Percentiles rank a stretch among this genome's conserved stretches.
Conservation (phyloP, 2,888 invertebrate species). For the Macrostomum cliftonense region DNA sequence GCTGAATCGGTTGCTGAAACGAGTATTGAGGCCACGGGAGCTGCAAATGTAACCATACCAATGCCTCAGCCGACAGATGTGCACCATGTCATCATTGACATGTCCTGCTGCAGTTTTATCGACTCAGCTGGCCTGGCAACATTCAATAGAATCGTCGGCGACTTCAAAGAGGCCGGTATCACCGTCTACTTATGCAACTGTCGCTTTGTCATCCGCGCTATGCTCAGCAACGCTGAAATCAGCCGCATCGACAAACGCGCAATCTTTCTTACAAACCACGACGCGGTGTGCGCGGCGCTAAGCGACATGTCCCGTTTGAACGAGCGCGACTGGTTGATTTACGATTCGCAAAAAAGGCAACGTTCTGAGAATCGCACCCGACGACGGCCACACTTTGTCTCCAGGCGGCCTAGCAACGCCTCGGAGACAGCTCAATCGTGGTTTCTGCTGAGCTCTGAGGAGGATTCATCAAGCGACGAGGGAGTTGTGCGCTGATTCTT, state of each 20-base stretch:
- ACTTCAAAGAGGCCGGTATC: constrained; percentile 23
- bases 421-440: too few species aligned
- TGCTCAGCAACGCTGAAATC: constrained; percentile 33
- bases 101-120: constrained; percentile 30
- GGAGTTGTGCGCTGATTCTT: too few species aligned
- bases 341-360: neutral
- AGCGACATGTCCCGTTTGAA: constrained; percentile 8
- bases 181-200: constrained; percentile 22
- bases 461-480: too few species aligned
- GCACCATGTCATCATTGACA: constrained; percentile 31
- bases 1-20: too few species aligned
- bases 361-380: too few species aligned
- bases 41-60: too few species aligned
- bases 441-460: too few species aligned
- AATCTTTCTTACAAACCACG: constrained; percentile 39
- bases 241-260: constrained; percentile 23
- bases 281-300: constrained; percentile 34
- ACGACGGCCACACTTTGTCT: too few species aligned
- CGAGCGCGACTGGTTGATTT: constrained; percentile 7
- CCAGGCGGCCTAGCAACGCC: too few species aligned
- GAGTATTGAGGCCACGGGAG: too few species aligned
- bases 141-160: constrained; percentile 24
- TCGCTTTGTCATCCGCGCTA: constrained; percentile 25
- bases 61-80: constrained; percentile 7
- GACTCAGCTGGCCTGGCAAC: constrained; percentile 29